phyloP scores from a whole-genome alignment of 2,797 vertebrate species.

The Gymnopithys bicolor region DNA sequence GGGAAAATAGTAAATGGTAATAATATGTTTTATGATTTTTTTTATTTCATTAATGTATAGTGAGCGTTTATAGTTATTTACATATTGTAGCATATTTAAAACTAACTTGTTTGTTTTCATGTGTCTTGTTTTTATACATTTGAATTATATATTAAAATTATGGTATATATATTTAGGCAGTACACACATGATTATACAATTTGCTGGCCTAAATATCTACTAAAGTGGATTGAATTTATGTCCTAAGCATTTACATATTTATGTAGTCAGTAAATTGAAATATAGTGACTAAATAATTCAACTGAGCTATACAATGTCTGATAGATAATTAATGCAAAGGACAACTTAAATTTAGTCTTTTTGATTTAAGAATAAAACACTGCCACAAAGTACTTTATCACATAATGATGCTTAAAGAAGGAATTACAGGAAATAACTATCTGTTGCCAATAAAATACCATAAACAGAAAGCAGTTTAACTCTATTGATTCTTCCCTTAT shows the following conservation, averaged over 20 bases:
- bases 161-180: background rate
- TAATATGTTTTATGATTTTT: background rate
- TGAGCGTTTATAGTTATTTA: background rate
- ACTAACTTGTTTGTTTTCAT: background rate
- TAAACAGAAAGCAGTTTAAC: background rate
- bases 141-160: background rate
- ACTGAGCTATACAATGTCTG: background rate
- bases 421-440: conserved; percentile 13
- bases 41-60: background rate
- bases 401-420: background rate
- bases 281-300: background rate
- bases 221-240: background rate
- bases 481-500: background rate
- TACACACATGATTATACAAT: background rate
- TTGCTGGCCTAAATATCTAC: background rate
- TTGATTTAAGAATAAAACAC: background rate
- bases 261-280: background rate
- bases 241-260: background rate
- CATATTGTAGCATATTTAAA: background rate
- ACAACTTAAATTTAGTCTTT: background rate
- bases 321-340: background rate
- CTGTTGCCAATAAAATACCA: background rate
- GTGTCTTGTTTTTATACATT: background rate
- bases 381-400: background rate
- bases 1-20: background rate